A percentile compares a stretch with the other conserved stretches of the same genome.
phyloP scores from a whole-genome alignment of 92 coral and sea anemone species.

The Blastomussa wellsi region DNA sequence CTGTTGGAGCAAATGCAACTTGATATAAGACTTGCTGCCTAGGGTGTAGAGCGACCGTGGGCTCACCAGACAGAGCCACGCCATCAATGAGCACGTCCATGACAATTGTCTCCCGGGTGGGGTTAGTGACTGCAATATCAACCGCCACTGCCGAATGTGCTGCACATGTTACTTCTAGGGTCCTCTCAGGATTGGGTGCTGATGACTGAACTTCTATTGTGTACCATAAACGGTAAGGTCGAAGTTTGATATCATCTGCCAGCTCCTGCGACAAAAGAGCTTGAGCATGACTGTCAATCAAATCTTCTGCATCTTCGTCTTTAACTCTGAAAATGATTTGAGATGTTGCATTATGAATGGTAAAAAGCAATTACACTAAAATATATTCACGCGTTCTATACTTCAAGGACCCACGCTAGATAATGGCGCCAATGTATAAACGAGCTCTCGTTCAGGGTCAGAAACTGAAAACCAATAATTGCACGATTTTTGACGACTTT shows the following conservation, averaged over 20 bases:
- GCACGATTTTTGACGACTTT: no score
- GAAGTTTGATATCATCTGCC: conserved; percentile 39
- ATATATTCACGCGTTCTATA: neutral
- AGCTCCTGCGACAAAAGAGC: conserved; percentile 57
- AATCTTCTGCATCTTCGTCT: conserved; percentile 66
- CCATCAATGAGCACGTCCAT: conserved; percentile 87
- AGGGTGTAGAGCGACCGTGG: conserved; percentile 74
- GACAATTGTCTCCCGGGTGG: conserved; percentile 81
- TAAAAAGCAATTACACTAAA: neutral
- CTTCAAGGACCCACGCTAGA: neutral
- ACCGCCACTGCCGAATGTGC: conserved; percentile 87
- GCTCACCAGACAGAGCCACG: conserved; percentile 84
- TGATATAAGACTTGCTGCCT: conserved; percentile 84
- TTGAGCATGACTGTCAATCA: conserved; percentile 25
- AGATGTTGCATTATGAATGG: neutral
- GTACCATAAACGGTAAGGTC: conserved; percentile 94
- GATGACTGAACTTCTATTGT: conserved; percentile 85
- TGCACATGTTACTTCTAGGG: conserved; percentile 89
- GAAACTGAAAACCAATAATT: no score
- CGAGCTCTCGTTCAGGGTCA: no score
- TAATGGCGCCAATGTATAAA: neutral
- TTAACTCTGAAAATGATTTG: conserved; percentile 44
- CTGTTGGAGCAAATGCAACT: conserved; percentile 79
- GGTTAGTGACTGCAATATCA: conserved; percentile 92
- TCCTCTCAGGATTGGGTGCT: conserved; percentile 81